phyloP scores from a whole-genome alignment of 2,888 invertebrate genomes.

The Brassicogethes aeneus region DNA sequence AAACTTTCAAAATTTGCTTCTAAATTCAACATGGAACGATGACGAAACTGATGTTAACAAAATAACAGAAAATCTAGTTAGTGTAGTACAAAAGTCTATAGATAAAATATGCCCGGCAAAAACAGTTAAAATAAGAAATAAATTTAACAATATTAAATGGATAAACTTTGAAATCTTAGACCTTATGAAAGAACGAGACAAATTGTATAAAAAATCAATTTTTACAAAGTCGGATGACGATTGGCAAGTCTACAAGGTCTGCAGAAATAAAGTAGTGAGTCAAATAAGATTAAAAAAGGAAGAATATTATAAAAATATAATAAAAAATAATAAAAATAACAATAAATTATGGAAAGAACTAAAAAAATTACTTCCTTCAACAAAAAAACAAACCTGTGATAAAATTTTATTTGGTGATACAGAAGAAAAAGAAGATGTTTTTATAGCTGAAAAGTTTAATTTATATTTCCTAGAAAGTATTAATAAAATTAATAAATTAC shows the following conservation, averaged over 20 bases:
- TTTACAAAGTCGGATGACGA: constrained; percentile 1
- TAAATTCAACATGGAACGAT: neutral
- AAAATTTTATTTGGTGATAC: neutral
- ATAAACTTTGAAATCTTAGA: neutral
- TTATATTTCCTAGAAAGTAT: too few species aligned
- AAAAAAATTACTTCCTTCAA: neutral
- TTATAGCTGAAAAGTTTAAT: too few species aligned
- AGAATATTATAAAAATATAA: constrained; percentile 1
- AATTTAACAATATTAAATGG: neutral
- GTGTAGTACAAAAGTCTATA: neutral
- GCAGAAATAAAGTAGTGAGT: too few species aligned
- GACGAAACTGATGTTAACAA: neutral
- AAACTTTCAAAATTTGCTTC: neutral
- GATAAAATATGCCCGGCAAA: neutral
- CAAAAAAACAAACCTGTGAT: neutral
- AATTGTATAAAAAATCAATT: neutral
- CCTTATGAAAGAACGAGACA: neutral
- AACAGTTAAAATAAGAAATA: neutral
- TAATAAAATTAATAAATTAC: too few species aligned
- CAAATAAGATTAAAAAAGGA: too few species aligned
- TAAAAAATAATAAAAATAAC: constrained; percentile 1
- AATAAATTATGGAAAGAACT: neutral
- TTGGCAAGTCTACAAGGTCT: too few species aligned
- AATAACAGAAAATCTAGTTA: neutral
- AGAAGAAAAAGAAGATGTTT: too few species aligned